These are phyloP conservation scores for Athetis lepigone DNA, from an alignment of 2,888 invertebrate genomes.

Conservation along the genomic window DNA sequence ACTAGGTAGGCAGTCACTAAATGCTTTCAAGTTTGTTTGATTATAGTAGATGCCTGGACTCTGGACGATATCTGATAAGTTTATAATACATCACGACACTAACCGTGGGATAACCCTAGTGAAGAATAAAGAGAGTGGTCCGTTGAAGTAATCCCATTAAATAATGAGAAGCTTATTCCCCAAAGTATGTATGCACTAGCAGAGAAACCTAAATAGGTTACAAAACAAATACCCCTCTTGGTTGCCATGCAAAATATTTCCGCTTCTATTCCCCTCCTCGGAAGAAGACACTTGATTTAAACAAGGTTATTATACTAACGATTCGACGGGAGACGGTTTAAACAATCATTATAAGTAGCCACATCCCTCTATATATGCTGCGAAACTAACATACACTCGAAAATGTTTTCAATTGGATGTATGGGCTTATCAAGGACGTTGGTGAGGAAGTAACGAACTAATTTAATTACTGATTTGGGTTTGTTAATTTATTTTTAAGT, in stretches of 20 bases:
- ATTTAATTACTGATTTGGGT: conserved; percentile 41
- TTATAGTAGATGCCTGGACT: no score
- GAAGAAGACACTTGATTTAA: conserved; percentile 76
- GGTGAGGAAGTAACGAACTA: conserved; percentile 31
- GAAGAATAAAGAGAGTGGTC: no score
- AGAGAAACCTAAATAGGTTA: conserved; percentile 25
- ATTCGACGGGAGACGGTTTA: conserved; percentile 70
- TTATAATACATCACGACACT: no score
- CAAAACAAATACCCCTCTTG: conserved; percentile 56
- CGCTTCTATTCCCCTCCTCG: conserved; percentile 70
- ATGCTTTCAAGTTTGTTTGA: no score
- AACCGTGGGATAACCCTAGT: no score
- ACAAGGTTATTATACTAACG: conserved; percentile 73
- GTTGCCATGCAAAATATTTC: conserved; percentile 62
- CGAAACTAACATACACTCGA: conserved; percentile 51
- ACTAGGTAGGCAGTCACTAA: no score
- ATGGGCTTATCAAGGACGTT: conserved; percentile 45
- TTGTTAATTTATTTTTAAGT: conserved; percentile 7
- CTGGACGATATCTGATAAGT: no score
- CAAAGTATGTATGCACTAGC: background rate
- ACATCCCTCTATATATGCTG: conserved; percentile 69
- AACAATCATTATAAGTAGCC: conserved; percentile 76
- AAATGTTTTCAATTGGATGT: conserved; percentile 55
- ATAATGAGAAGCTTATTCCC: no score
- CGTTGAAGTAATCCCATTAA: no score